phyloP scores from a whole-genome alignment of 1,140 invertebrate genomes.

The Conus betulinus region DNA sequence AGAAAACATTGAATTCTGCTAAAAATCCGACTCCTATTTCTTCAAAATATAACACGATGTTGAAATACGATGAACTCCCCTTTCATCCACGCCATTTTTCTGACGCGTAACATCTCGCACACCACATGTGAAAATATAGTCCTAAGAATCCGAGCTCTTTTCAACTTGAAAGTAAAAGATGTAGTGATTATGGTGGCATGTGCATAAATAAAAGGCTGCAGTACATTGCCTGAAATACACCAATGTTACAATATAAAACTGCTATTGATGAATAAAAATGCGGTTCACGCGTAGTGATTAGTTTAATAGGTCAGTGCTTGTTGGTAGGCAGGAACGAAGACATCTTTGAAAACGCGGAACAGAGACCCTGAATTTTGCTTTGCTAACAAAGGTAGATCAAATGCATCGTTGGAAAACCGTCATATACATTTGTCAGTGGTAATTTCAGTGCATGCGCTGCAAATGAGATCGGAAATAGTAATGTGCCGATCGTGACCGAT shows the following conservation, averaged over 20 bases:
- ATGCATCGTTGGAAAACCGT: neutral
- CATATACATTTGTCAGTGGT: neutral
- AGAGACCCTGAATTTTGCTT: neutral
- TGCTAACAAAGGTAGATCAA: neutral
- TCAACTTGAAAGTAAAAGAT: neutral
- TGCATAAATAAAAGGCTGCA: neutral
- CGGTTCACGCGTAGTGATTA: neutral
- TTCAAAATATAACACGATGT: constrained; percentile 22
- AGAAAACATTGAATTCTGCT: neutral
- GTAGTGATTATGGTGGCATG: neutral
- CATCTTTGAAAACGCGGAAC: neutral
- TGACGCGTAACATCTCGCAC: constrained; percentile 34
- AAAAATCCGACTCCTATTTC: neutral
- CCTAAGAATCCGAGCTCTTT: neutral
- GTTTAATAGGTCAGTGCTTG: constrained; percentile 7
- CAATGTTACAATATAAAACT: neutral
- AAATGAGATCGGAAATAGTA: neutral
- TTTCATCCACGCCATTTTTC: constrained; percentile 41
- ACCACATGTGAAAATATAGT: constrained; percentile 28
- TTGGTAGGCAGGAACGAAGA: constrained; percentile 13
- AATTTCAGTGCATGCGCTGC: neutral
- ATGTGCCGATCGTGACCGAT: neutral
- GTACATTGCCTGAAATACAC: no score
- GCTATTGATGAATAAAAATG: neutral
- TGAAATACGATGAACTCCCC: constrained; percentile 36